These are phyloP conservation scores for Camelus bactrianus DNA, from an alignment of 2,113 vertebrate species.

Conservation along the genomic window DNA sequence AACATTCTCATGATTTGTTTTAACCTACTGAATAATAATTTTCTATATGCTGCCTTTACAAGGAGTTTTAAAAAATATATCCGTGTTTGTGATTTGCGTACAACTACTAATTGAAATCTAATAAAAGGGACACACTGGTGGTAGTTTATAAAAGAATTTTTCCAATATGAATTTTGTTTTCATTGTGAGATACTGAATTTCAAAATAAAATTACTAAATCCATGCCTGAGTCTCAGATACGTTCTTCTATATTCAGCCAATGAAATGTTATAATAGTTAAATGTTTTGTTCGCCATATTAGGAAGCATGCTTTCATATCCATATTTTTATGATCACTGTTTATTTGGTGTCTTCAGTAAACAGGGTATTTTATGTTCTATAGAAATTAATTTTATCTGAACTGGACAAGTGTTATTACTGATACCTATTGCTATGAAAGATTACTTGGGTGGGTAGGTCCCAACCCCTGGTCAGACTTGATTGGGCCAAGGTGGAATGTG, in stretches of 20 bases:
- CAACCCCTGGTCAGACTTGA: neutral
- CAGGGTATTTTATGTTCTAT: neutral
- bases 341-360: neutral
- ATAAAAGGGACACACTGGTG: neutral
- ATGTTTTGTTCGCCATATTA: neutral
- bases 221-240: neutral
- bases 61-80: neutral
- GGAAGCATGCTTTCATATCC: neutral
- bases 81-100: neutral
- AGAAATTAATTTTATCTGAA: slow-evolving; percentile 17
- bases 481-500: neutral
- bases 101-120: neutral
- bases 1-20: neutral
- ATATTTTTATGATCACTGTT: neutral
- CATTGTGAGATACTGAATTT: slow-evolving; percentile 25
- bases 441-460: neutral
- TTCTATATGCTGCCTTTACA: neutral
- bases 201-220: neutral
- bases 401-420: neutral
- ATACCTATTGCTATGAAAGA: neutral
- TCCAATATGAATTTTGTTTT: slow-evolving; percentile 24
- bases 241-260: neutral
- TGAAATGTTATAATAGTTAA: neutral
- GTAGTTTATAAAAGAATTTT: neutral
- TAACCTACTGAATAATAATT: neutral